These are phyloP conservation scores for Meliscaeva auricollis DNA, from an alignment of 2,888 invertebrate genomes.

Conservation along the genomic window DNA sequence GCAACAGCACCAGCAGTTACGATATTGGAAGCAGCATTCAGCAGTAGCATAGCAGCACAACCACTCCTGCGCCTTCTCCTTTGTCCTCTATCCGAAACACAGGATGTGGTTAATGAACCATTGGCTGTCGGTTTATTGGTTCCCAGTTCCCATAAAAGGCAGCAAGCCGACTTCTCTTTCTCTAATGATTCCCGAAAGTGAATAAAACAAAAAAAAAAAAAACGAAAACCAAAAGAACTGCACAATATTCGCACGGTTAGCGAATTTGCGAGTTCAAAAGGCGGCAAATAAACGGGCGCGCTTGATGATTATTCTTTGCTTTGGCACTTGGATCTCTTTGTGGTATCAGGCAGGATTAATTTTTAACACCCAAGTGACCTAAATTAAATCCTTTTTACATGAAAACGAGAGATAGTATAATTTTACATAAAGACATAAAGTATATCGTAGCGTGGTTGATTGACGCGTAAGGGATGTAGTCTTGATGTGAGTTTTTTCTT, in stretches of 20 bases:
- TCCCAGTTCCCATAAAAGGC: slow-evolving; percentile 73
- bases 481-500: slow-evolving; percentile 62
- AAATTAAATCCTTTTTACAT: slow-evolving; percentile 60
- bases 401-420: slow-evolving; percentile 32
- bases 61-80: neutral
- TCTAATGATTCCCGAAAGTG: slow-evolving; percentile 64
- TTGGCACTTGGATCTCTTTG: slow-evolving; percentile 45
- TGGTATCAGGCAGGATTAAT: slow-evolving; percentile 59
- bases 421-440: neutral
- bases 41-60: slow-evolving; percentile 48
- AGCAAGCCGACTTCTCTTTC: slow-evolving; percentile 45
- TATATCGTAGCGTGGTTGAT: slow-evolving; percentile 52
- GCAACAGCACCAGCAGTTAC: slow-evolving; percentile 47
- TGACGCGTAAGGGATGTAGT: slow-evolving; percentile 70
- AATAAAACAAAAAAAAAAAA: slow-evolving; percentile 8
- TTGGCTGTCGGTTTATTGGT: slow-evolving; percentile 75
- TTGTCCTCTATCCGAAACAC: slow-evolving; percentile 42
- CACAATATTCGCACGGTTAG: slow-evolving; percentile 62
- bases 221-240: slow-evolving; percentile 12
- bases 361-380: slow-evolving; percentile 73
- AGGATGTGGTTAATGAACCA: slow-evolving; percentile 76
- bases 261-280: slow-evolving; percentile 44
- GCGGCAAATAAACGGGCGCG: slow-evolving; percentile 31
- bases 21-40: neutral
- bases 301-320: slow-evolving; percentile 52